Conservation (phyloP, 2,888 invertebrate genomes). For the Ecliptopera silaceata region DNA sequence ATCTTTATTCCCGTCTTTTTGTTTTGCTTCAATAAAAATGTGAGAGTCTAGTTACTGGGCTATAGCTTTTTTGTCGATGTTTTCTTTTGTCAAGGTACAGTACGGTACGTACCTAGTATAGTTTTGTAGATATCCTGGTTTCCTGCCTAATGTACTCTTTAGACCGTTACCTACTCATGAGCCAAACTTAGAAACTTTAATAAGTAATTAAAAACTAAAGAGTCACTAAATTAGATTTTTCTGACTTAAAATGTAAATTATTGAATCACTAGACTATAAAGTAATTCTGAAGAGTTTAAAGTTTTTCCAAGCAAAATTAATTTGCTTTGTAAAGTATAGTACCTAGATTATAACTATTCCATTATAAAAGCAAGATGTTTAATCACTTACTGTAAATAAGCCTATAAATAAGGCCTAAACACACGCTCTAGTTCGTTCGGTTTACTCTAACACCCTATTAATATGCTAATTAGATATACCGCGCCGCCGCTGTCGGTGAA, state of each 20-base stretch:
- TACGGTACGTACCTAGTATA: too few species aligned
- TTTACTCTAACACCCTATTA: slow-evolving; percentile 31
- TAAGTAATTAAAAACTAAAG: not conserved
- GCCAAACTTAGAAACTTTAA: too few species aligned
- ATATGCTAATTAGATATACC: slow-evolving; percentile 30
- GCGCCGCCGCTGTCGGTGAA: not conserved
- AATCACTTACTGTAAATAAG: slow-evolving; percentile 4
- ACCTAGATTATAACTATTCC: slow-evolving; percentile 2
- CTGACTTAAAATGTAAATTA: too few species aligned
- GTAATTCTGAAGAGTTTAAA: not conserved
- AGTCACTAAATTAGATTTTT: not conserved
- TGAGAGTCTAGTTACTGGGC: not conserved
- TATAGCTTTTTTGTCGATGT: not conserved
- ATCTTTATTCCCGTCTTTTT: not conserved
- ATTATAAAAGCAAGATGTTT: slow-evolving; percentile 6
- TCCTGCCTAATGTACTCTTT: not conserved
- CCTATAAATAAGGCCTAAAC: slow-evolving; percentile 19
- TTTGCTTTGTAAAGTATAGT: not conserved
- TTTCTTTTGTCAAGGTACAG: too few species aligned
- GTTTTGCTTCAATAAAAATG: not conserved
- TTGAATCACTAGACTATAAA: not conserved
- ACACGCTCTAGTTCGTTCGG: slow-evolving; percentile 19
- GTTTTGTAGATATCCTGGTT: not conserved
- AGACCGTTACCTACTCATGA: not conserved
- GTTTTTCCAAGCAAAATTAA: too few species aligned